These are phyloP conservation scores for Ctenodactylus gundi DNA, from an alignment of 2,113 vertebrate species.

Conservation along the genomic window DNA sequence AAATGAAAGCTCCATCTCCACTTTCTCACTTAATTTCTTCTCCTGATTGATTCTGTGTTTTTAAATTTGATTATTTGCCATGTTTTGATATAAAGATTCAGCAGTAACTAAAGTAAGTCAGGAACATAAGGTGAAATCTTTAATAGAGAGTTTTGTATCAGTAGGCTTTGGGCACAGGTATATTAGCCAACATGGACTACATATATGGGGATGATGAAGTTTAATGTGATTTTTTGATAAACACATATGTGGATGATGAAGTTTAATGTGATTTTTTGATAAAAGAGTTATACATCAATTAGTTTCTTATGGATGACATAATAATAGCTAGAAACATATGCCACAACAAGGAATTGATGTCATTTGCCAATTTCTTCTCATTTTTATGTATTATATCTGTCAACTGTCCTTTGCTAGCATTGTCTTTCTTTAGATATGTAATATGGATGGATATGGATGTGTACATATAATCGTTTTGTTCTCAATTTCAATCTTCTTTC, in stretches of 20 bases:
- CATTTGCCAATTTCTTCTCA: not conserved
- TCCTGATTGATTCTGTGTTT: not conserved
- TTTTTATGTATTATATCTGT: not conserved
- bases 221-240: too few relatives aligned
- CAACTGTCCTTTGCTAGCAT: not conserved
- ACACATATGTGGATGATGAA: not conserved
- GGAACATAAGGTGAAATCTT: not conserved
- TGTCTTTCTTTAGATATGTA: not conserved
- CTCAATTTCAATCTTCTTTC: not conserved
- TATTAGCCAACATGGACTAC: not conserved
- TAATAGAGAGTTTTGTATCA: not conserved
- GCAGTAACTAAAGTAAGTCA: not conserved
- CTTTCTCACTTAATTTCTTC: not conserved
- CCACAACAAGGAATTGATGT: not conserved
- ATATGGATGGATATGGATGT: not conserved
- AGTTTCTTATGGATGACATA: slow-evolving; percentile 11
- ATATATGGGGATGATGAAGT: not conserved
- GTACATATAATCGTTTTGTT: not conserved
- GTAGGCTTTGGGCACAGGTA: not conserved
- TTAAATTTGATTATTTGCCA: too few relatives aligned
- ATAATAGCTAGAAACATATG: not conserved
- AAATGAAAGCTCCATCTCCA: not conserved
- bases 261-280: not conserved
- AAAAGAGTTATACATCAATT: not conserved
- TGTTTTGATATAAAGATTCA: not conserved